Percentiles rank a stretch among this genome's conserved stretches.
These are phyloP conservation scores for Helicoverpa zea DNA, from an alignment of 1,140 invertebrate species.

Conservation along the genomic window DNA sequence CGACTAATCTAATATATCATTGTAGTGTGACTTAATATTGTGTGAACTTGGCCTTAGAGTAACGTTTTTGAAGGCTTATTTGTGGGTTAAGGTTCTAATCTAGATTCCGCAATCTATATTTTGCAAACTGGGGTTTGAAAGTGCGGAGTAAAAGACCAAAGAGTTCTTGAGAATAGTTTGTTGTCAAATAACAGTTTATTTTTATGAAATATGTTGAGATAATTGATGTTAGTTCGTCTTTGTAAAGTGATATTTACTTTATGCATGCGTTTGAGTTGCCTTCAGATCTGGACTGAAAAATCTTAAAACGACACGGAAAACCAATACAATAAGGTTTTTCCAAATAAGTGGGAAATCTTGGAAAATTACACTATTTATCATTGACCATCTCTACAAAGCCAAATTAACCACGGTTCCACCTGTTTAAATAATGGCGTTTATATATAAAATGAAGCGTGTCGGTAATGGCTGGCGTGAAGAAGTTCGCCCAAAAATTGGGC, in stretches of 20 bases:
- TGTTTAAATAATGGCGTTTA: neutral
- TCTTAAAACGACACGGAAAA: too few relatives aligned
- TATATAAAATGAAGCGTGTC: slow-evolving; percentile 3
- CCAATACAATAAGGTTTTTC: neutral
- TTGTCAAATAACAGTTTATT: too few relatives aligned
- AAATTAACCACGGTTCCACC: neutral
- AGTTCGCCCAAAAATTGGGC: slow-evolving; percentile 10
- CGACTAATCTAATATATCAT: slow-evolving; percentile 45
- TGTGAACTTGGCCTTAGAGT: slow-evolving; percentile 5
- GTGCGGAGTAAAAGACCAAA: too few relatives aligned
- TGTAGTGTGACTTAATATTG: slow-evolving; percentile 1
- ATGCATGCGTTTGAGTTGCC: too few relatives aligned
- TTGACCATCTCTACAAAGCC: neutral
- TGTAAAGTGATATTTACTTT: too few relatives aligned
- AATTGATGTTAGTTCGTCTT: too few relatives aligned
- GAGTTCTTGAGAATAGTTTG: too few relatives aligned
- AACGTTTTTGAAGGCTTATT: neutral
- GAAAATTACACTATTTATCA: neutral
- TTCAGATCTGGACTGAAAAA: too few relatives aligned
- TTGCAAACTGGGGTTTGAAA: too few relatives aligned
- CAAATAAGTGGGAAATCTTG: neutral
- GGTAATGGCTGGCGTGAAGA: neutral
- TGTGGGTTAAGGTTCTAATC: neutral
- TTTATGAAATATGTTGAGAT: too few relatives aligned
- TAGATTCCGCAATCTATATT: too few relatives aligned